Base-by-base conservation (phyloP, 2,113 vertebrate species). In the Caracal caracal region DNA sequence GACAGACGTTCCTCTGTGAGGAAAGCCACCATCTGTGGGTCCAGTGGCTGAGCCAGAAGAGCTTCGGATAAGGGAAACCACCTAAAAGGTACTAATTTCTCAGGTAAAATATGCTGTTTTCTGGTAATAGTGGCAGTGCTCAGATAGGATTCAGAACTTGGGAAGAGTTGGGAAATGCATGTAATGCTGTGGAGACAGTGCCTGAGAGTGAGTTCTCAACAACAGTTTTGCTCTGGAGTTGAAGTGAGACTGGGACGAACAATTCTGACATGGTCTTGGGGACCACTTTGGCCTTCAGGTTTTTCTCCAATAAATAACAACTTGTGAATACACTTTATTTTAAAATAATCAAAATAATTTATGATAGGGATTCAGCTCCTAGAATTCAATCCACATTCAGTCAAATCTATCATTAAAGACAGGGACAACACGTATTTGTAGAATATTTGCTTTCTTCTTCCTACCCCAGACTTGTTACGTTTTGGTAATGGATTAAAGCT, bases 361-460 rank as follows among this genome's bases (percentile, higher is more conserved):
- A 22, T 47, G 6, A 28, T 37, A 70, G 37, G 43, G 59, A 83
- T 26, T 26, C 8, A 66, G 4, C 13, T 47, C 30, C 49, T 16
- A 4, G 40, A 63, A 65, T 37, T 37, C 1, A 22, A 63, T 37
- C 26, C 5, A 5, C 19, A 78, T 88, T 16, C 15, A 28, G 1
- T 30, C 17, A 66, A 87, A 83, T 28, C 13, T 43, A 33, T 70
- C n/a, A 16, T 33, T 61, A 47, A 76, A 43, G 11, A 51, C 2
- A 1, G 9, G 6, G 16, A 76, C 13, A 8, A 19, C 15, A 22
- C 3, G 0, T 47, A 33, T 70, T 51, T 24, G 24, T 6, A 71
- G 84, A 71, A 40, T 59, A 63, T 33, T 56, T 70, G 59, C 1
- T n/a, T 90, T 7, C 30, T 28, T 61, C 20, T 12, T 22, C 68